Base-by-base conservation (phyloP, 2,797 vertebrate species). In the Myripristis jacobus region DNA sequence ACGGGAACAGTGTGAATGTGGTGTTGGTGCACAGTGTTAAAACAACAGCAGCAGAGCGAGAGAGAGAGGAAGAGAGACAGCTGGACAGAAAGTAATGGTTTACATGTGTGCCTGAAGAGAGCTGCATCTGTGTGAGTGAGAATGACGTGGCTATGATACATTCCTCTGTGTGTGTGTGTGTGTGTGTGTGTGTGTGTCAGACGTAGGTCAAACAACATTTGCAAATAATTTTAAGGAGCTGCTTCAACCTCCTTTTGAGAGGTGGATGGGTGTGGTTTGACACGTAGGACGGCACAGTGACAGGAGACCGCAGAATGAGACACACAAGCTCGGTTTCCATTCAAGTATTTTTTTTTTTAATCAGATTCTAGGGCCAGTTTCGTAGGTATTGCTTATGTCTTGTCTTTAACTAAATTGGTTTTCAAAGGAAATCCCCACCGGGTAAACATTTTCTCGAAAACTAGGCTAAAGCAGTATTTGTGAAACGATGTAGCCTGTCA, bases 81-180 rank as follows among this genome's bases (percentile, higher is more conserved):
- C 15, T 3, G 41, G 15, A 65, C 19, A 67, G 61, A 73, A 34
- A 38, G 62, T 73, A 83, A 81, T 82, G 13, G 72, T 66, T 75
- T 22, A 65, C 76, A 80, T 47, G 55, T 80, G 63, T 66, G 31
- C 70, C 56, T 58, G 25, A 79, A 75, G 18, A 59, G 76, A 68
- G 62, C 64, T 78, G 75, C 65, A 51, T 70, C 64, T 74, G 47
- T 73, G 63, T 56, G 62, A 19, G 18, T 62, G 66, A 22, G 24
- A 67, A 67, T 73, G 76, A 83, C 66, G 59, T 83, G 76, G 65
- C 79, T 55, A 6, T 19, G 68, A 68, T 79, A 24, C 53, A 72
- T 78, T 78, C 25, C 41, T 27, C 2, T 56, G 36, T 9, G 62
- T 57, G 70, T 36, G 25, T 63, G 62, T 22, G 48, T 46, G 34